Evolutionary conservation across 2,888 invertebrate genomes (phyloP), one percentile per base, ranked within the genome.

Genomic region (Formica aserva): DNA sequence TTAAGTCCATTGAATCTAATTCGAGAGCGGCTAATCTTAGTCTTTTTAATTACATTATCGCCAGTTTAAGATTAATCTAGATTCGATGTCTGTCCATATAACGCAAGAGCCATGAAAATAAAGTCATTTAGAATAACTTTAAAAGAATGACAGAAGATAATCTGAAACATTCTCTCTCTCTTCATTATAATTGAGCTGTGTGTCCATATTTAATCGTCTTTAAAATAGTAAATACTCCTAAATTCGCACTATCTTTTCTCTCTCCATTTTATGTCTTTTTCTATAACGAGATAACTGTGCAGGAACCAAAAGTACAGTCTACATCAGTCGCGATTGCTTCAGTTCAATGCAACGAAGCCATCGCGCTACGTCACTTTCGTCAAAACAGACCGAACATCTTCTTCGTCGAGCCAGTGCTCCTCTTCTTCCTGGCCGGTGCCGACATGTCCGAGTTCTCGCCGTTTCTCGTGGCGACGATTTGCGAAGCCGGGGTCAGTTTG

Each of bases 401-500:
- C 82, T 92, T 94, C 67, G 93, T 86, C 45, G 92, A 91, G n/a
- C 91, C 91, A 3, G 91, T 92, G 77, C 91, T 93, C n/a, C 94
- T 87, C 86, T 94, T 94, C 66, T 94, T 94, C 75, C 94, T 90
- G 15, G 93, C 93, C 0, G 94, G 94, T 0, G 94, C 93, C 3
- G 87, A 88, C 5, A 94, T 89, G 2, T 92, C 91, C 5, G 89
- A 80, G 18, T 85, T 85, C 1, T 90, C 89, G 11, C 87, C 84
- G 41, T 91, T 90, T 13, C 75, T 71, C 5, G 85, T 32, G 0
- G 88, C 75, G n/a, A 89, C 38, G 6, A 85, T 55, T 13, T 88
- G 87, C 18, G 88, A 80, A 1, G 89, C 80, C 78, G 97, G 96
- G 85, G 97, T 96, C 90, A 99, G 95, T 95, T 98, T 98, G 92